Conservation (phyloP, 2,113 vertebrate genomes). For the Montifringilla adamsi region DNA sequence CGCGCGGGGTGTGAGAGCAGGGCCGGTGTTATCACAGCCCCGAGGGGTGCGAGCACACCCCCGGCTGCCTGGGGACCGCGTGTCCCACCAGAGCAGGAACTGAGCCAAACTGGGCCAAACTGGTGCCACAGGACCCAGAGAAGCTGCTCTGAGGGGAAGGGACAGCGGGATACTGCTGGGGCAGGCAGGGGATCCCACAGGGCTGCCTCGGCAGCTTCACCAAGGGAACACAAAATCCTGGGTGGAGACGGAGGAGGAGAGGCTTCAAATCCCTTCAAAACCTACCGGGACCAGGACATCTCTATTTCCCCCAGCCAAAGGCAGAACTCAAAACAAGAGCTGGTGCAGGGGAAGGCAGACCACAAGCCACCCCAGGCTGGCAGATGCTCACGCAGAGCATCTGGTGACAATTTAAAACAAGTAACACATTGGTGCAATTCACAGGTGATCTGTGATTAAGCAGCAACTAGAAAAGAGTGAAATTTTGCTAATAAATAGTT, state of each 20-base stretch:
- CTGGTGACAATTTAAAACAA: not conserved
- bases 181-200: not conserved
- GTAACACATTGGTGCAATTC: not conserved
- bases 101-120: not conserved
- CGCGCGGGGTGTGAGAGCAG: fast-evolving
- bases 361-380: not conserved
- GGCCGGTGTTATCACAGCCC: not conserved
- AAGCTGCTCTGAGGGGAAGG: not conserved
- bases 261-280: not conserved
- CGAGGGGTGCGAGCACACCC: not conserved
- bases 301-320: not conserved
- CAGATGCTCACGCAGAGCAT: not conserved
- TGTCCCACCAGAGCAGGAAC: fast-evolving
- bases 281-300: fast-evolving
- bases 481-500: not conserved
- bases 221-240: not conserved
- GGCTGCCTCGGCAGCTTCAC: not conserved
- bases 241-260: not conserved
- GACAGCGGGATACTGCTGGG: not conserved
- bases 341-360: not conserved
- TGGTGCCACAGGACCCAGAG: not conserved
- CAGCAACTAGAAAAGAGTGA: not conserved
- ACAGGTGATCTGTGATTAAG: not conserved
- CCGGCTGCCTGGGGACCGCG: fast-evolving
- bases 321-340: not conserved